These are phyloP conservation scores for Neolamprologus falcicula DNA, from an alignment of 2,113 vertebrate genomes.

Conservation along the genomic window DNA sequence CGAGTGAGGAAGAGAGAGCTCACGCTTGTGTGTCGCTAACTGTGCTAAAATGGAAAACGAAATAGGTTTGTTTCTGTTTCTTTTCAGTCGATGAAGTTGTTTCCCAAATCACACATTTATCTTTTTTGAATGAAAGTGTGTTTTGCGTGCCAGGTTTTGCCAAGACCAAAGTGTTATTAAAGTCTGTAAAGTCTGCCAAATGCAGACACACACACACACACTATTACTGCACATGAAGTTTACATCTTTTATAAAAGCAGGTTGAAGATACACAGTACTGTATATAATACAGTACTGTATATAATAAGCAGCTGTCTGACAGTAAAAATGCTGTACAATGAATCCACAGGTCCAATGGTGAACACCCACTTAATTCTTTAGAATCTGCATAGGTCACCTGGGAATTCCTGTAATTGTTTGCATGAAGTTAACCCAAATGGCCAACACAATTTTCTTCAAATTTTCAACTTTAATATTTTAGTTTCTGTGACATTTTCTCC, in stretches of 20 bases:
- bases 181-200: background rate
- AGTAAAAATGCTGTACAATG: background rate
- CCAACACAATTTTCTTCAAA: background rate
- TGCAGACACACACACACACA: background rate
- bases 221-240: background rate
- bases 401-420: background rate
- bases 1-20: background rate
- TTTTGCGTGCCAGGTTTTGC: background rate
- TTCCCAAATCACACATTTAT: background rate
- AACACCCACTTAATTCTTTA: background rate
- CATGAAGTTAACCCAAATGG: background rate
- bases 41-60: background rate
- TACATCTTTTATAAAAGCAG: background rate
- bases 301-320: background rate
- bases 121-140: background rate
- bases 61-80: background rate
- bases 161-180: background rate
- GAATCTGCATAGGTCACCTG: background rate
- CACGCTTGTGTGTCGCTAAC: background rate
- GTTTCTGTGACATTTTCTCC: background rate
- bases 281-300: background rate
- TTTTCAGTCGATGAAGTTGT: background rate
- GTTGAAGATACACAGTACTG: background rate
- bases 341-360: background rate
- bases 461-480: background rate